These are phyloP conservation scores for Plebejus anna DNA, from an alignment of 2,888 invertebrate species.

Conservation along the genomic window DNA sequence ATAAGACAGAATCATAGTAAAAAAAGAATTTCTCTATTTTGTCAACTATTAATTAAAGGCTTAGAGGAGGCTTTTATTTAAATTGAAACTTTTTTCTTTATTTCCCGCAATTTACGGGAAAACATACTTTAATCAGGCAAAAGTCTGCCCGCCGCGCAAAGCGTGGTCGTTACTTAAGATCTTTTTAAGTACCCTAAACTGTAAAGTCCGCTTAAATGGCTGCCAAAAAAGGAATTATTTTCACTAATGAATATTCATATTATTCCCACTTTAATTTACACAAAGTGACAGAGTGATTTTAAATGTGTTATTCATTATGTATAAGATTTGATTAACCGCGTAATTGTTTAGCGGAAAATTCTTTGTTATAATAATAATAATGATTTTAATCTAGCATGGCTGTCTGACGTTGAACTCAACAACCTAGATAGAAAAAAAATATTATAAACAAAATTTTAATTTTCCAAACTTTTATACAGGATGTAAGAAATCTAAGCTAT, in stretches of 20 bases:
- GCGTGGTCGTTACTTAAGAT: conserved; percentile 14
- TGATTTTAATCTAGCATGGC: too few relatives aligned
- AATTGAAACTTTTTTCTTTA: background rate
- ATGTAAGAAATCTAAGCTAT: too few relatives aligned
- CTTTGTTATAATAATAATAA: too few relatives aligned
- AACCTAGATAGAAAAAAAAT: too few relatives aligned
- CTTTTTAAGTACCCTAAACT: conserved; percentile 26
- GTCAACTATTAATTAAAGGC: background rate
- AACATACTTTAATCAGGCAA: background rate
- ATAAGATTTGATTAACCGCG: background rate
- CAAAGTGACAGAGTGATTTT: conserved; percentile 39
- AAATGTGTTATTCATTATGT: background rate
- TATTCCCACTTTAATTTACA: conserved; percentile 47
- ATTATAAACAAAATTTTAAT: too few relatives aligned
- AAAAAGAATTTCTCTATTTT: background rate
- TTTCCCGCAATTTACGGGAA: background rate
- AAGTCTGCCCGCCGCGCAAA: background rate
- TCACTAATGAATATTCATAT: conserved; percentile 53
- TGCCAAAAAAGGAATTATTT: conserved; percentile 35
- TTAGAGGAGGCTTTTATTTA: background rate
- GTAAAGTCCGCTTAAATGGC: background rate
- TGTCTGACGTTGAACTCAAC: too few relatives aligned
- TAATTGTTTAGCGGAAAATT: background rate
- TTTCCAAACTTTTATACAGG: too few relatives aligned
- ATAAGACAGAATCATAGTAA: too few relatives aligned